Evolutionary conservation across 1,140 invertebrate genomes (phyloP).

Genomic region (Oedothorax gibbosus): DNA sequence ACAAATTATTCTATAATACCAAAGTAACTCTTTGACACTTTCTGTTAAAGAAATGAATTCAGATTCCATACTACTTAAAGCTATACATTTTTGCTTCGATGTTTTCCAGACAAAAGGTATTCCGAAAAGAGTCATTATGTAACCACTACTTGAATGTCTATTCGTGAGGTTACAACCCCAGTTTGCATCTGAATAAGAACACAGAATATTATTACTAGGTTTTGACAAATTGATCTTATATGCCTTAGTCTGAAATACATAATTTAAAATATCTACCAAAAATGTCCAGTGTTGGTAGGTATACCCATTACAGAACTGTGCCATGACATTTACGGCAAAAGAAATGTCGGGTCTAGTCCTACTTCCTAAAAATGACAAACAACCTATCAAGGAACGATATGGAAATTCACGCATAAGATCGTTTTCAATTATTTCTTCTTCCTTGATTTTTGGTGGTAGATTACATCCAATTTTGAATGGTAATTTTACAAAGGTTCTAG

Average conservation of each 20-base stretch:
- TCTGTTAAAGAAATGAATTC: conserved; percentile 12
- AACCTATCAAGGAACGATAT: neutral
- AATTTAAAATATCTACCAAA: neutral
- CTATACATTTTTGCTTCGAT: neutral
- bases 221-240: neutral
- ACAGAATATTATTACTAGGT: neutral
- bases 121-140: neutral
- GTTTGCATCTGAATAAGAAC: too few species aligned
- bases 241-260: neutral
- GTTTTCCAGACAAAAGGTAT: conserved; percentile 3
- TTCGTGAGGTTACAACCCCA: too few species aligned
- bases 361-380: conserved; percentile 5
- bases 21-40: too few species aligned
- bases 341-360: conserved; percentile 8
- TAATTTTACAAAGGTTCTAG: too few species aligned
- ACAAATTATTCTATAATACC: too few species aligned
- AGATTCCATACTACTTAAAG: neutral
- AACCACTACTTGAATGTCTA: conserved; percentile 17
- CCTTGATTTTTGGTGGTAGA: too few species aligned
- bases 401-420: neutral
- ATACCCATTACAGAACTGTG: conserved; percentile 1
- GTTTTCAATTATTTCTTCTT: neutral
- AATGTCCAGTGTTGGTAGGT: neutral
- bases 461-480: too few species aligned
- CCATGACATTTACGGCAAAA: neutral